Base-by-base conservation (phyloP, 2,888 invertebrate genomes). In the Enoplolaimus lenunculus region DNA sequence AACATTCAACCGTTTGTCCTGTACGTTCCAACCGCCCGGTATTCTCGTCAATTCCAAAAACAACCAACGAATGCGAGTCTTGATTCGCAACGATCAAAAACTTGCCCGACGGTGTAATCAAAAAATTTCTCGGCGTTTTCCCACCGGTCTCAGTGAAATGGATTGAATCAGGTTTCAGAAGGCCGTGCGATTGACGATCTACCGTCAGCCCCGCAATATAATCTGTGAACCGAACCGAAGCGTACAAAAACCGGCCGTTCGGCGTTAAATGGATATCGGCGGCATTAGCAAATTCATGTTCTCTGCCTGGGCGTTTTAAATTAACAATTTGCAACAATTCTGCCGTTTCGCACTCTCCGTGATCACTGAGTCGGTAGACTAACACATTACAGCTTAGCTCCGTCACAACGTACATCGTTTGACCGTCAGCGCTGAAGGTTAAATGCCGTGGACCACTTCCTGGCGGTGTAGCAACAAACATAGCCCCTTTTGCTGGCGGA, bases 401-500 rank as follows among this genome's bases (percentile, higher is more conserved):
- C 28, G 30, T 30, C 16, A 33, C 7, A 7, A 62, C 64, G n/a
- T 62, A 62, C 7, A 62, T n/a, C n/a, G n/a, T 30, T 7, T 29
- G 64, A 7, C 31, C 31, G 16, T 62, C 30, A 7, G 64, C 16
- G 26, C 31, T 29, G 31, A 62, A 62, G 64, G 31, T 62, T 29
- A 62, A 30, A 33, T 62, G 64, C 13, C 64, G 64, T n/a, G 64
- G 64, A n/a, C 64, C 64, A 26, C 30, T 7, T 16, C 64, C 64
- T 62, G 26, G n/a, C n/a, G n/a, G n/a, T n/a, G n/a, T n/a, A n/a
- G n/a, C n/a, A n/a, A n/a, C n/a, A n/a, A n/a, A n/a, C n/a, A n/a
- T n/a, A n/a, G n/a, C n/a, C n/a, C n/a, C n/a, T n/a, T n/a, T n/a
- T n/a, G n/a, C n/a, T n/a, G n/a, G n/a, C n/a, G n/a, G n/a, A n/a